phyloP scores from a whole-genome alignment of 1,140 invertebrate species.

The Luehdorfia chinensis region DNA sequence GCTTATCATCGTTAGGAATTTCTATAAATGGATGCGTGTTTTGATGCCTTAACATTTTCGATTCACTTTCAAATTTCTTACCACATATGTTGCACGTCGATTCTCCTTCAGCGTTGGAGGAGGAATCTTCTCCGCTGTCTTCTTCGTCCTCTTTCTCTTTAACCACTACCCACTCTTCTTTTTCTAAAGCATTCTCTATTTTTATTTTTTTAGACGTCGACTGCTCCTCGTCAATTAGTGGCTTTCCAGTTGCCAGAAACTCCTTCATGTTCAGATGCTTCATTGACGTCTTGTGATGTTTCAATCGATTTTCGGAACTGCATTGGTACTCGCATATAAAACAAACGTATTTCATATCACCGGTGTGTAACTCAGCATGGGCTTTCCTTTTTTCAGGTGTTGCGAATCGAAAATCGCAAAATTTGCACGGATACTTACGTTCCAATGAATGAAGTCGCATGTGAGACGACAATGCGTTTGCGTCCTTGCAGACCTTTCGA shows the following conservation, averaged over 20 bases:
- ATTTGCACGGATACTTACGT: slow-evolving; percentile 64
- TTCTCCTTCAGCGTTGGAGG: slow-evolving; percentile 13
- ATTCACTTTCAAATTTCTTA: slow-evolving; percentile 48
- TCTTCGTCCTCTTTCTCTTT: slow-evolving; percentile 31
- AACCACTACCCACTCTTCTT: slow-evolving; percentile 27
- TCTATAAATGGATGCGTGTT: slow-evolving; percentile 66
- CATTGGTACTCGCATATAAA: slow-evolving; percentile 71
- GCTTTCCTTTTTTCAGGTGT: slow-evolving; percentile 57
- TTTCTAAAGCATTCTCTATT: slow-evolving; percentile 15
- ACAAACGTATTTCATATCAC: slow-evolving; percentile 68
- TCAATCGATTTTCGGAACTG: slow-evolving; percentile 57
- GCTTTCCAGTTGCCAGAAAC: slow-evolving; percentile 48
- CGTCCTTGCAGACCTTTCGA: slow-evolving; percentile 63
- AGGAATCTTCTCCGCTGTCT: slow-evolving; percentile 19
- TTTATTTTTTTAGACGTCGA: slow-evolving; percentile 32
- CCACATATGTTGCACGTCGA: slow-evolving; percentile 60
- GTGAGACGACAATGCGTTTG: slow-evolving; percentile 50
- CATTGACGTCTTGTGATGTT: slow-evolving; percentile 54
- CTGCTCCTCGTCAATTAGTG: slow-evolving; percentile 30
- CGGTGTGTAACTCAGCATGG: slow-evolving; percentile 60
- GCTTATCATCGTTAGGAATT: slow-evolving; percentile 62
- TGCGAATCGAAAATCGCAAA: slow-evolving; percentile 66
- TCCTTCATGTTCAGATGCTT: slow-evolving; percentile 66
- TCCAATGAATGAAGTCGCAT: slow-evolving; percentile 60
- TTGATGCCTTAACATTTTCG: slow-evolving; percentile 59